A percentile compares a stretch with the other conserved stretches of the same genome.
Conservation (phyloP, 92 coral and sea anemone genomes). For the Palythoa caribaeorum region DNA sequence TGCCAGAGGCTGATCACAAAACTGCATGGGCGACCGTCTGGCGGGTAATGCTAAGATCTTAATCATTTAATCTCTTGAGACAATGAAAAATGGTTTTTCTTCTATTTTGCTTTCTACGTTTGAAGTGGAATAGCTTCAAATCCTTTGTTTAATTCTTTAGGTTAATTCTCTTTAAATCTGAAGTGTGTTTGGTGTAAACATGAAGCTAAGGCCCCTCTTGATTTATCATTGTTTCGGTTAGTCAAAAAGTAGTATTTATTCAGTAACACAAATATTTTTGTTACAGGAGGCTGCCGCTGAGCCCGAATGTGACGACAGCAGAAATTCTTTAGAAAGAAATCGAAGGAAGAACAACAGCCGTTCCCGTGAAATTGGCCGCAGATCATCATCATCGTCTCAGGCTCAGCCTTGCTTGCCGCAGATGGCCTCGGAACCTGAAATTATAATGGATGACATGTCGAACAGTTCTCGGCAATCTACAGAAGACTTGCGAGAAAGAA, state of each 20-base stretch:
- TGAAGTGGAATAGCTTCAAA: too few relatives aligned
- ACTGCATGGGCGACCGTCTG: too few relatives aligned
- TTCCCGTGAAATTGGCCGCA: background rate
- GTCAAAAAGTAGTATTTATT: background rate
- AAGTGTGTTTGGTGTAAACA: too few relatives aligned
- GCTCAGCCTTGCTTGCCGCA: constrained; percentile 1
- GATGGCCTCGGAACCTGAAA: constrained; percentile 56
- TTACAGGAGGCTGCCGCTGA: constrained; percentile 7
- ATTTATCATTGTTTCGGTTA: too few relatives aligned
- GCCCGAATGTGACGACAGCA: background rate
- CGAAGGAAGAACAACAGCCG: background rate
- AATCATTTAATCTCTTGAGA: too few relatives aligned
- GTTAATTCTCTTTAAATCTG: too few relatives aligned
- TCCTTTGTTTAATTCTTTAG: too few relatives aligned
- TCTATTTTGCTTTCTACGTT: too few relatives aligned
- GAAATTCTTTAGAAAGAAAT: background rate
- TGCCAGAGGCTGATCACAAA: too few relatives aligned
- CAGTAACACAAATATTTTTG: background rate
- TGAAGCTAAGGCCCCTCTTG: too few relatives aligned
- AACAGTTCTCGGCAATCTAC: constrained; percentile 24
- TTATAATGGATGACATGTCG: constrained; percentile 36
- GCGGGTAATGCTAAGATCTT: too few relatives aligned
- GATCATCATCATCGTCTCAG: background rate
- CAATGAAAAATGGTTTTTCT: too few relatives aligned
- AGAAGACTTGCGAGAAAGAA: constrained; percentile 28